Evolutionary conservation across 2,888 invertebrate genomes (phyloP).

Genomic region (Drosophila austrosaltans): DNA sequence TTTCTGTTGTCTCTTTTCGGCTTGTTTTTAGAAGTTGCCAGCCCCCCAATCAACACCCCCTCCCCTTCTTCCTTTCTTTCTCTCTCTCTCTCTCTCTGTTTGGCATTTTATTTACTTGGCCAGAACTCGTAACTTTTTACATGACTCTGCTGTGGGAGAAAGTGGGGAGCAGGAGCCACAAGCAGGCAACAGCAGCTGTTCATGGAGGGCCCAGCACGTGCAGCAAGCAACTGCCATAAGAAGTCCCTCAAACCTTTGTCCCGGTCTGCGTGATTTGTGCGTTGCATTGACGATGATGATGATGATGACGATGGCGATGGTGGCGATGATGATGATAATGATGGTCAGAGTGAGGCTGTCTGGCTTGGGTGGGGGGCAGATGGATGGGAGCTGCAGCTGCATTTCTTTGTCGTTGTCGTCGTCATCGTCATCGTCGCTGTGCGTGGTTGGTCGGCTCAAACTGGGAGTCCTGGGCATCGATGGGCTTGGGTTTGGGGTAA

Average conservation of each 20-base stretch:
- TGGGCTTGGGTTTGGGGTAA: slow-evolving; percentile 18
- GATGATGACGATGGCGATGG: slow-evolving; percentile 30
- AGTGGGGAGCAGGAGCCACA: slow-evolving; percentile 1
- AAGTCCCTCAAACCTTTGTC: slow-evolving; percentile 18
- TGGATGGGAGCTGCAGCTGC: slow-evolving; percentile 53
- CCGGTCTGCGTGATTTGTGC: slow-evolving; percentile 48
- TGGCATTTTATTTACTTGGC: slow-evolving; percentile 67
- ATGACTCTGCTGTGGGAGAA: slow-evolving; percentile 41
- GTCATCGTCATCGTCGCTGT: slow-evolving; percentile 44
- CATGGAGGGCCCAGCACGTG: slow-evolving; percentile 74
- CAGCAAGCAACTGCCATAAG: slow-evolving; percentile 70
- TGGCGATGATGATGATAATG: slow-evolving; percentile 30
- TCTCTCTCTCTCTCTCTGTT: neutral
- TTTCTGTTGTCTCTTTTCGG: slow-evolving; percentile 81
- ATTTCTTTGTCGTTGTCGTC: slow-evolving; percentile 46
- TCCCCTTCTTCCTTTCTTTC: neutral
- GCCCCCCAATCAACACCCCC: slow-evolving; percentile 15
- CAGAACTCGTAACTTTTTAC: slow-evolving; percentile 65
- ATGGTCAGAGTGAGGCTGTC: slow-evolving; percentile 35
- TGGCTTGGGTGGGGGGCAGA: slow-evolving; percentile 26
- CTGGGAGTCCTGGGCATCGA: slow-evolving; percentile 25
- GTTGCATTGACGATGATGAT: slow-evolving; percentile 46
- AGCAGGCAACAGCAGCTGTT: slow-evolving; percentile 66
- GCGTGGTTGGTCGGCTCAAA: slow-evolving; percentile 69
- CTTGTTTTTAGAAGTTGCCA: slow-evolving; percentile 77